Percentiles rank a stretch among this genome's conserved stretches.
These are phyloP conservation scores for Tipula vernalis DNA, from an alignment of 2,888 invertebrate species.

Conservation along the genomic window DNA sequence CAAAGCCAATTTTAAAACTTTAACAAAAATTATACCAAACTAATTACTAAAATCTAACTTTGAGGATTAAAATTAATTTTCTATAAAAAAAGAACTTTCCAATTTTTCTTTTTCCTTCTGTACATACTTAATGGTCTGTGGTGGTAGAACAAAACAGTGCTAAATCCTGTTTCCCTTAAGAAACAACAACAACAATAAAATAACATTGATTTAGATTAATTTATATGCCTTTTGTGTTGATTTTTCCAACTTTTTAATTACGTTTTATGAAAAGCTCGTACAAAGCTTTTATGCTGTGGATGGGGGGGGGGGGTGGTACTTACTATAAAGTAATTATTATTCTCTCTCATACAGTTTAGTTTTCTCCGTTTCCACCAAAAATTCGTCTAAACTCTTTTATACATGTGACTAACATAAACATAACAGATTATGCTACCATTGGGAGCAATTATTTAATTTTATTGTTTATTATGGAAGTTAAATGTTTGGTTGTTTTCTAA, in stretches of 20 bases:
- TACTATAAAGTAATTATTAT: neutral
- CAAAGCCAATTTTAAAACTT: neutral
- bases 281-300: neutral
- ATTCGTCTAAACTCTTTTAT: neutral
- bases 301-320: neutral
- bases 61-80: neutral
- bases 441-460: neutral
- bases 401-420: neutral
- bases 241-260: neutral
- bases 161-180: neutral
- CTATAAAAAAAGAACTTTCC: neutral
- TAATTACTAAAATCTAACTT: neutral
- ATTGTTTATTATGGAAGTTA: neutral
- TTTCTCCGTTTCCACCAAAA: neutral
- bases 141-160: neutral
- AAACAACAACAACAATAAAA: neutral
- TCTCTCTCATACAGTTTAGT: neutral
- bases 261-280: neutral
- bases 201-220: neutral
- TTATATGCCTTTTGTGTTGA: neutral
- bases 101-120: neutral
- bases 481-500: neutral
- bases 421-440: neutral
- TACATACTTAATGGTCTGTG: neutral
- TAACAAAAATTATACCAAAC: neutral